Evolutionary conservation across 1,140 invertebrate species (phyloP).

Genomic region (Macrosteles quadrilineatus): DNA sequence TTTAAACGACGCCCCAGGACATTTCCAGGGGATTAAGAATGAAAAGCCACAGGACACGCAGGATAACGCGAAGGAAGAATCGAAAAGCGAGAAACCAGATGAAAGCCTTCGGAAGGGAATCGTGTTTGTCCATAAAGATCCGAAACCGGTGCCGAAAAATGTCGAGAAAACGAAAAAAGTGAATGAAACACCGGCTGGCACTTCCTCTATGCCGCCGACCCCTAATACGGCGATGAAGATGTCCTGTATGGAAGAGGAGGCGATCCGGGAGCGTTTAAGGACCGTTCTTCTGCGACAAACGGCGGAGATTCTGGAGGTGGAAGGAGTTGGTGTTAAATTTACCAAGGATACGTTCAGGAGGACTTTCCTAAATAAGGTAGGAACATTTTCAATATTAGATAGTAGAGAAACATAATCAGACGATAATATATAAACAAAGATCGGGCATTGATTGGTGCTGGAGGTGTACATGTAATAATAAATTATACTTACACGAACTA

Average conservation of each 20-base stretch:
- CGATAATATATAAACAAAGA: too few species aligned
- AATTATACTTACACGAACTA: too few species aligned
- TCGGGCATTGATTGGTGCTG: too few species aligned
- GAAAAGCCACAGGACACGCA: not conserved
- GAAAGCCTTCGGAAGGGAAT: not conserved
- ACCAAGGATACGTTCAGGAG: constrained; percentile 61
- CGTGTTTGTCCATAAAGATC: constrained; percentile 14
- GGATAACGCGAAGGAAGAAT: not conserved
- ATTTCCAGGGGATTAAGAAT: not conserved
- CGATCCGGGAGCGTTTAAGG: constrained; percentile 59
- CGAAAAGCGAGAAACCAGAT: constrained; percentile 54
- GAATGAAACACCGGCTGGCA: not conserved
- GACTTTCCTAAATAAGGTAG: constrained; percentile 67
- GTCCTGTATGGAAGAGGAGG: constrained; percentile 68
- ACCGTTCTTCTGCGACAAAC: constrained; percentile 60
- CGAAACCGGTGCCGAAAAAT: not conserved
- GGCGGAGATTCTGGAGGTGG: constrained; percentile 56
- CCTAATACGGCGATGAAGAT: constrained; percentile 42
- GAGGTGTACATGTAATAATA: too few species aligned
- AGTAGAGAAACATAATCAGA: not conserved
- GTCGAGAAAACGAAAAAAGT: constrained; percentile 11
- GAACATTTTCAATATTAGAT: constrained; percentile 33
- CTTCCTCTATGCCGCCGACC: not conserved
- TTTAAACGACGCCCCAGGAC: constrained; percentile 23
- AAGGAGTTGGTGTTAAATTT: constrained; percentile 52